Conservation (phyloP, 1,140 invertebrate genomes). For the Cotesia chilonis region DNA sequence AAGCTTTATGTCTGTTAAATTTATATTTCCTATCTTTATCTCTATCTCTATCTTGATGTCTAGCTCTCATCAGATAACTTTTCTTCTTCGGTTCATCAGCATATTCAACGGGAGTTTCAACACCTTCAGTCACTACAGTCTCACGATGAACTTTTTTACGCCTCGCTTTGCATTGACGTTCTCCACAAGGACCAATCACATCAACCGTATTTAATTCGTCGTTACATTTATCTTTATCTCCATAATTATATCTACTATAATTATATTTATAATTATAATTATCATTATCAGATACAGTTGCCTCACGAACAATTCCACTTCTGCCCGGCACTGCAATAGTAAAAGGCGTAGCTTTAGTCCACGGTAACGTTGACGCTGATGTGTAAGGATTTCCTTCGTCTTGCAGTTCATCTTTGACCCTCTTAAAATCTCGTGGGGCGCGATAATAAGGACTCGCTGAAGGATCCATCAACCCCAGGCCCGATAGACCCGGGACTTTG, state of each 20-base stretch:
- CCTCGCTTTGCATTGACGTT: constrained; percentile 51
- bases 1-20: too few species aligned
- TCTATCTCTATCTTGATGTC: constrained; percentile 6
- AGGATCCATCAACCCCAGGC: constrained; percentile 55
- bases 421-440: constrained; percentile 26
- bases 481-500: constrained; percentile 51
- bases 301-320: constrained; percentile 47
- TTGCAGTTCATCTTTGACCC: not conserved
- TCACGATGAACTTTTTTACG: constrained; percentile 38
- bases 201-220: constrained; percentile 35
- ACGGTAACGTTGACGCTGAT: not conserved
- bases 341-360: constrained; percentile 29
- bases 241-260: not conserved
- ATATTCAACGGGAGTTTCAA: not conserved
- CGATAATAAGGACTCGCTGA: constrained; percentile 57
- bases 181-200: constrained; percentile 50
- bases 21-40: not conserved
- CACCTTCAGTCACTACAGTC: not conserved
- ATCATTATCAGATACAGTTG: constrained; percentile 35
- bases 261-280: too few species aligned
- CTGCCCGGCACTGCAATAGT: constrained; percentile 42
- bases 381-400: constrained; percentile 24
- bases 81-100: not conserved
- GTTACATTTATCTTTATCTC: constrained; percentile 45
- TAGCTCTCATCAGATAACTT: constrained; percentile 10